Conservation (phyloP, 2,113 vertebrate species). For the Oryzias woworae region DNA sequence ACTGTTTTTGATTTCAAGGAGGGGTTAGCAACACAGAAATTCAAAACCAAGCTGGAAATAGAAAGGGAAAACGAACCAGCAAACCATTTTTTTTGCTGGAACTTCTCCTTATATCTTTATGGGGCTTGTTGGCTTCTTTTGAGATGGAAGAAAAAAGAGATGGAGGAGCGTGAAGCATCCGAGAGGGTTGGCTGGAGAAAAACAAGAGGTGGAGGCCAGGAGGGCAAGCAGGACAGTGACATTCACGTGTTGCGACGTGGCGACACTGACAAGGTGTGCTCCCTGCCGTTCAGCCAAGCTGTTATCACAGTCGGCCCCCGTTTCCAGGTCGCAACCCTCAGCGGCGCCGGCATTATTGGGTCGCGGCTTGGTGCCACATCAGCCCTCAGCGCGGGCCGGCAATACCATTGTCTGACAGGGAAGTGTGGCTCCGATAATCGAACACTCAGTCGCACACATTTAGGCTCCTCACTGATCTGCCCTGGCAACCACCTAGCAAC, state of each 20-base stretch:
- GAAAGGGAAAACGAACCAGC: constrained; percentile 40
- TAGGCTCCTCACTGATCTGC: constrained; percentile 55
- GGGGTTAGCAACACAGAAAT: constrained; percentile 28
- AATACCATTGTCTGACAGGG: constrained; percentile 71
- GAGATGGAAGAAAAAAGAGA: constrained; percentile 53
- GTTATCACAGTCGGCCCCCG: constrained; percentile 73
- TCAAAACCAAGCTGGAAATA: constrained; percentile 28
- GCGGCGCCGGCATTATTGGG: constrained; percentile 79
- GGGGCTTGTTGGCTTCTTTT: constrained; percentile 40
- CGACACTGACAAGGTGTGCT: constrained; percentile 67
- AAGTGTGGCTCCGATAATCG: constrained; percentile 67
- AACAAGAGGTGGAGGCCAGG: constrained; percentile 44
- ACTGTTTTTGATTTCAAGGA: constrained; percentile 23
- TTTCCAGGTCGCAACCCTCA: constrained; percentile 83
- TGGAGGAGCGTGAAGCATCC: not conserved
- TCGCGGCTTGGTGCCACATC: constrained; percentile 76
- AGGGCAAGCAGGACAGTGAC: constrained; percentile 68
- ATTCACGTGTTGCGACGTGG: constrained; percentile 74
- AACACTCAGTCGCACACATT: constrained; percentile 47
- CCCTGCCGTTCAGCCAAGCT: constrained; percentile 78
- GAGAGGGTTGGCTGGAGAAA: constrained; percentile 19
- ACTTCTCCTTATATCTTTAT: constrained; percentile 32
- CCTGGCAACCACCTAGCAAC: constrained; percentile 78
- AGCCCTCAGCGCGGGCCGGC: constrained; percentile 52
- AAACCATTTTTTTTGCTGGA: constrained; percentile 27